phyloP scores from a whole-genome alignment of 2,797 vertebrate species.

The Uromys caudimaculatus region DNA sequence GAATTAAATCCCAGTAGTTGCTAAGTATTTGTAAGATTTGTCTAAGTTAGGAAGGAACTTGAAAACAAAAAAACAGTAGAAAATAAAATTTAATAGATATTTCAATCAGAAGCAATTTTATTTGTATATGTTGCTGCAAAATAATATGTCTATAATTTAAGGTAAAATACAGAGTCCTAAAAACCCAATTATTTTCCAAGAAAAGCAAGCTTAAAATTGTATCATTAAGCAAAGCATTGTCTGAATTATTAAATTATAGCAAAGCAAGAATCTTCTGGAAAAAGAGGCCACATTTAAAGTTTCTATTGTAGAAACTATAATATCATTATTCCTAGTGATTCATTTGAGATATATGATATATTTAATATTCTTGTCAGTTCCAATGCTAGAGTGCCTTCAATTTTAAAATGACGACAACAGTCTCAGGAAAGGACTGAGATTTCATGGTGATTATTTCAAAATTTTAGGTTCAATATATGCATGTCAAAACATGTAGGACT shows the following conservation, averaged over 20 bases:
- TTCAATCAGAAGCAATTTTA: slow-evolving; percentile 26
- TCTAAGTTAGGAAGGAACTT: slow-evolving; percentile 17
- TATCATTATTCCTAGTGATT: slow-evolving; percentile 54
- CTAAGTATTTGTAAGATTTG: slow-evolving; percentile 12
- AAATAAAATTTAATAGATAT: slow-evolving; percentile 21
- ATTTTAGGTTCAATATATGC: not conserved
- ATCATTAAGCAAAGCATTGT: slow-evolving; percentile 58
- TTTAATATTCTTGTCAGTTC: slow-evolving; percentile 49
- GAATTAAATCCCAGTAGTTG: slow-evolving; percentile 42
- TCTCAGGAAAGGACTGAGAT: slow-evolving; percentile 32
- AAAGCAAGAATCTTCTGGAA: slow-evolving; percentile 59
- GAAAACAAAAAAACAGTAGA: not conserved
- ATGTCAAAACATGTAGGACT: not conserved
- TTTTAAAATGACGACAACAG: slow-evolving; percentile 46
- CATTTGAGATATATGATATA: slow-evolving; percentile 42
- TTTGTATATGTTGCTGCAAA: slow-evolving; percentile 37
- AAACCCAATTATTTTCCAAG: slow-evolving; percentile 52
- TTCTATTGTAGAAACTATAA: not conserved
- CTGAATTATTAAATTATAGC: slow-evolving; percentile 19
- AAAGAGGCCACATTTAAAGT: slow-evolving; percentile 47
- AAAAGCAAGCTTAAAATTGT: slow-evolving; percentile 45
- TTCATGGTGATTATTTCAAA: slow-evolving; percentile 59
- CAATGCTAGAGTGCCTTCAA: slow-evolving; percentile 24
- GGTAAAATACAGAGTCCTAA: not conserved
- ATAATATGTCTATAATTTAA: slow-evolving; percentile 27